Percentiles rank a stretch among this genome's conserved stretches.
Conservation (phyloP, 2,888 invertebrate species). For the Troides aeacus region DNA sequence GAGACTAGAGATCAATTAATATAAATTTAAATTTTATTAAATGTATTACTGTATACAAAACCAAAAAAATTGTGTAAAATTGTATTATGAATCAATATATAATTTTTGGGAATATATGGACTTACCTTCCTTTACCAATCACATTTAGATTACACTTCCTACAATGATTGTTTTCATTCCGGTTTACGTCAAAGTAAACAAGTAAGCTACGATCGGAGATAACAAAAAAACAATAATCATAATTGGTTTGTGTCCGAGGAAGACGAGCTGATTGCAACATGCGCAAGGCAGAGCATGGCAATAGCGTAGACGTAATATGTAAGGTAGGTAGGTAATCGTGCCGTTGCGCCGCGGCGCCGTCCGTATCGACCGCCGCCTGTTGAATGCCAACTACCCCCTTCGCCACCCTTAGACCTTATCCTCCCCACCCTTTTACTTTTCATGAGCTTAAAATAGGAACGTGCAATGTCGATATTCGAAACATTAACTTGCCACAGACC, state of each 20-base stretch:
- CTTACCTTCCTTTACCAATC: neutral
- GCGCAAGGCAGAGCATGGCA: slow-evolving; percentile 27
- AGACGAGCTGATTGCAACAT: slow-evolving; percentile 29
- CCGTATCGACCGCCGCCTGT: slow-evolving; percentile 78
- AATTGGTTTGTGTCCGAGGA: slow-evolving; percentile 6
- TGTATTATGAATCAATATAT: too few species aligned
- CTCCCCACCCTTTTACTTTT: slow-evolving; percentile 64
- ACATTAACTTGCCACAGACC: slow-evolving; percentile 67
- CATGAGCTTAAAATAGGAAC: slow-evolving; percentile 78
- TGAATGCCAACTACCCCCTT: slow-evolving; percentile 70
- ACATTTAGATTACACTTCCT: neutral
- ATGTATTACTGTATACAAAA: too few species aligned
- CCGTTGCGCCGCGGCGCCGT: slow-evolving; percentile 66
- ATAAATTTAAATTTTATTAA: too few species aligned
- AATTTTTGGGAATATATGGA: too few species aligned
- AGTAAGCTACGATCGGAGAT: neutral
- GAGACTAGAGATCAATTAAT: too few species aligned
- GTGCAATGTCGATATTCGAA: slow-evolving; percentile 75
- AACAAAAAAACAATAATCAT: neutral
- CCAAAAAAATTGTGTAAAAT: too few species aligned
- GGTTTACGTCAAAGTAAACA: neutral
- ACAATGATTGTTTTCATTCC: neutral
- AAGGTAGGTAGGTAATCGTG: slow-evolving; percentile 55
- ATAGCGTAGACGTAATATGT: slow-evolving; percentile 35
- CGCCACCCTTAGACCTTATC: slow-evolving; percentile 54